A percentile compares a stretch with the other conserved stretches of the same genome.
These are phyloP conservation scores for Lagopus muta DNA, from an alignment of 2,113 vertebrate genomes.

Conservation along the genomic window DNA sequence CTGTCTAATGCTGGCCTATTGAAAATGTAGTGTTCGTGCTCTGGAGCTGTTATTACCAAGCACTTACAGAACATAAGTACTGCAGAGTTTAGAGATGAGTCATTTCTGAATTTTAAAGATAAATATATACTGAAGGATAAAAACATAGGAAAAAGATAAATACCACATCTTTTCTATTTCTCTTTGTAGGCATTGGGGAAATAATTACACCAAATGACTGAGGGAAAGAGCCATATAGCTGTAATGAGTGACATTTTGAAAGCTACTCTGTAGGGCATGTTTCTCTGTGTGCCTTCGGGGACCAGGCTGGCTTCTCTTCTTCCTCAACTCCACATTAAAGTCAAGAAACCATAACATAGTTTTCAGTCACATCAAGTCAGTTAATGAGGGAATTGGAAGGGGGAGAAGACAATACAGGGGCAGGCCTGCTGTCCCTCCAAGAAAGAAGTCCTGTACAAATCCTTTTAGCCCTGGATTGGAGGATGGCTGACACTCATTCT, in stretches of 20 bases:
- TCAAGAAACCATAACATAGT: not conserved
- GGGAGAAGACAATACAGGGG: not conserved
- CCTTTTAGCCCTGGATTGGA: not conserved
- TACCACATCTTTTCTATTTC: not conserved
- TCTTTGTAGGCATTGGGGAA: not conserved
- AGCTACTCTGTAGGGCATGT: not conserved
- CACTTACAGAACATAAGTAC: not conserved
- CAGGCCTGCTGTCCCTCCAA: not conserved
- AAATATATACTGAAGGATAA: not conserved
- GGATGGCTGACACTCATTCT: not conserved
- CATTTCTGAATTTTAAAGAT: conserved; percentile 13
- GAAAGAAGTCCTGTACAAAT: not conserved
- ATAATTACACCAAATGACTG: not conserved
- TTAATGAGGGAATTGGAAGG: not conserved
- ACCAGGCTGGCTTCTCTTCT: not conserved
- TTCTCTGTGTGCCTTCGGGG: not conserved
- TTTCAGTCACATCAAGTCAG: not conserved
- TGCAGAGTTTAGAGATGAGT: not conserved
- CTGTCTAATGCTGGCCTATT: not conserved
- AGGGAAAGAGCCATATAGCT: not conserved
- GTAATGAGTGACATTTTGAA: not conserved
- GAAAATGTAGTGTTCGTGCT: not conserved
- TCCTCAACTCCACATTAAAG: not conserved
- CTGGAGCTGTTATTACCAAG: conserved; percentile 9
- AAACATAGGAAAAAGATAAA: conserved; percentile 2